These are phyloP conservation scores for Cylloceria caligata DNA, from an alignment of 2,888 invertebrate species.

Conservation along the genomic window DNA sequence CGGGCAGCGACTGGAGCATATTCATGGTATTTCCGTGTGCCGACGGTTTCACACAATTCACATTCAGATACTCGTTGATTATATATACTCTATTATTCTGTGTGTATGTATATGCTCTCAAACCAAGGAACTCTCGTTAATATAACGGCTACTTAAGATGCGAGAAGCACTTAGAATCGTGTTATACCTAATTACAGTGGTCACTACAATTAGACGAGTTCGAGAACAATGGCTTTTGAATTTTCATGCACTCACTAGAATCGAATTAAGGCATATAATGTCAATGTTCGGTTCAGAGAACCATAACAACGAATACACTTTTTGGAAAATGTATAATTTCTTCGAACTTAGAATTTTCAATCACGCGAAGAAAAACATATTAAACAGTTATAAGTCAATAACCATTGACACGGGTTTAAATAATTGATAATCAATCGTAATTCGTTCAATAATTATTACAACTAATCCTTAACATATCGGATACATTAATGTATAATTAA, in stretches of 20 bases:
- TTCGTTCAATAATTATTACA: too few species aligned
- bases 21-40: constrained; percentile 74
- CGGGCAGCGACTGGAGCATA: constrained; percentile 66
- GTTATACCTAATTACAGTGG: constrained; percentile 66
- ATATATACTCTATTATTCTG: constrained; percentile 28
- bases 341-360: too few species aligned
- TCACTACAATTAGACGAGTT: constrained; percentile 35
- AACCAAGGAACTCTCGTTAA: constrained; percentile 75
- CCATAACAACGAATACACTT: background rate
- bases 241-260: constrained; percentile 29
- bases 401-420: too few species aligned
- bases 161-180: constrained; percentile 71
- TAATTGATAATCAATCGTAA: too few species aligned
- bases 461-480: too few species aligned
- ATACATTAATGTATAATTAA: too few species aligned
- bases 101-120: constrained; percentile 15
- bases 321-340: background rate
- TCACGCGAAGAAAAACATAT: too few species aligned
- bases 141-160: constrained; percentile 77
- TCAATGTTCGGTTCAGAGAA: background rate
- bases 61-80: constrained; percentile 67
- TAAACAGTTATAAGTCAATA: too few species aligned
- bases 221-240: constrained; percentile 32
- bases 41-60: constrained; percentile 67
- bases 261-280: background rate